Evolutionary conservation across 2,888 invertebrate genomes (phyloP).

Genomic region (Acanthococcus lagerstroemiae): DNA sequence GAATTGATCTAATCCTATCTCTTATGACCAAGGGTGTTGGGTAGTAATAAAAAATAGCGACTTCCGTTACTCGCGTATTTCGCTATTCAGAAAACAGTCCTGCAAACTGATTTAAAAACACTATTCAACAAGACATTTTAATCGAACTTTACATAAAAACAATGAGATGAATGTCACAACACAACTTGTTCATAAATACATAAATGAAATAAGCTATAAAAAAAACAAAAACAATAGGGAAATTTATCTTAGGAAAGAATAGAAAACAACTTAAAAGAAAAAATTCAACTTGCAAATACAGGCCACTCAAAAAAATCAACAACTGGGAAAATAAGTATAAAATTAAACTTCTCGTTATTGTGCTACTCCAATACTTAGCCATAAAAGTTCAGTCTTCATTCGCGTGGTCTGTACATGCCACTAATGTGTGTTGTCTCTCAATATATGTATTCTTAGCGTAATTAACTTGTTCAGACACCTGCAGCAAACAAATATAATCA

Average conservation of each 20-base stretch:
- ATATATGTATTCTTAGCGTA: slow-evolving; percentile 78
- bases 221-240: not conserved
- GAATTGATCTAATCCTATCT: too few relatives aligned
- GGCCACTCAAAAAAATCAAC: not conserved
- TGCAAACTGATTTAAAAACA: too few relatives aligned
- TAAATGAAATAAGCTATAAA: not conserved
- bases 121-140: too few relatives aligned
- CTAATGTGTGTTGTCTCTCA: slow-evolving; percentile 61
- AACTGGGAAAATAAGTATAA: not conserved
- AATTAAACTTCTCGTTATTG: too few relatives aligned
- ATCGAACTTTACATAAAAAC: slow-evolving; percentile 13
- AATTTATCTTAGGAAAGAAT: not conserved
- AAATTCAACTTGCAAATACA: too few relatives aligned
- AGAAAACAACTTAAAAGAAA: not conserved
- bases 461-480: slow-evolving; percentile 72
- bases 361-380: too few relatives aligned
- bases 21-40: too few relatives aligned
- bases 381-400: slow-evolving; percentile 10
- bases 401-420: slow-evolving; percentile 23
- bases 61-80: too few relatives aligned
- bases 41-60: too few relatives aligned
- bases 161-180: slow-evolving; percentile 23
- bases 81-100: too few relatives aligned
- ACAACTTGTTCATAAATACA: not conserved
- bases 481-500: slow-evolving; percentile 27